Conservation (phyloP, 2,797 vertebrate species). For the Sphenodon punctatus region DNA sequence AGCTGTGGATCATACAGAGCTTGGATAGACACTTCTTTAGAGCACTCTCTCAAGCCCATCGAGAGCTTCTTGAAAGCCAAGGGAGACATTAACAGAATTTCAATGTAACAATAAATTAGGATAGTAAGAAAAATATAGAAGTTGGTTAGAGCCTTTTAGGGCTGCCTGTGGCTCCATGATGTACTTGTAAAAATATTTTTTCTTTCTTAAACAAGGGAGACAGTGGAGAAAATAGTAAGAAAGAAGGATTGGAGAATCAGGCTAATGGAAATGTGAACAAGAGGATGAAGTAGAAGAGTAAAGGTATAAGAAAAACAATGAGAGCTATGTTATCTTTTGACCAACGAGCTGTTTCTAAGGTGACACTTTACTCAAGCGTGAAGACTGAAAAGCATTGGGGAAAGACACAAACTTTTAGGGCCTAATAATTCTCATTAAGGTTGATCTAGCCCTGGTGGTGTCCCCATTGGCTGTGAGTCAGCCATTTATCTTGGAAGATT, state of each 20-base stretch:
- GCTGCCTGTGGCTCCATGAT: neutral
- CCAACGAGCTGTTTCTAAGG: neutral
- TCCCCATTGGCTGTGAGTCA: neutral
- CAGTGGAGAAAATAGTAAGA: neutral
- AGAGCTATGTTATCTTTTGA: neutral
- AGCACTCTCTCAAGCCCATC: neutral
- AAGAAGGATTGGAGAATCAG: neutral
- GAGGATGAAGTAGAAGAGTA: neutral
- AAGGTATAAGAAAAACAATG: neutral
- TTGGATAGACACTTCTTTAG: neutral
- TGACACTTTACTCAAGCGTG: neutral
- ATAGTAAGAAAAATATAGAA: neutral
- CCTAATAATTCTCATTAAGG: neutral
- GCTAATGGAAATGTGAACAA: too few species aligned
- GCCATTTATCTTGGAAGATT: neutral
- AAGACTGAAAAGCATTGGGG: neutral
- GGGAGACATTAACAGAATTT: slow-evolving; percentile 12
- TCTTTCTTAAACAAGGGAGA: neutral
- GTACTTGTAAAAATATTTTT: neutral
- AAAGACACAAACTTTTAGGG: neutral
- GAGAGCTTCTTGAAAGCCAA: neutral
- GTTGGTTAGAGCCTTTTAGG: neutral
- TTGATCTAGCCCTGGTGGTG: neutral
- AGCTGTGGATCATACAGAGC: neutral
- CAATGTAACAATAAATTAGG: neutral